Base-by-base conservation (phyloP, 2,797 vertebrate species). In the Rhinophrynus dorsalis region DNA sequence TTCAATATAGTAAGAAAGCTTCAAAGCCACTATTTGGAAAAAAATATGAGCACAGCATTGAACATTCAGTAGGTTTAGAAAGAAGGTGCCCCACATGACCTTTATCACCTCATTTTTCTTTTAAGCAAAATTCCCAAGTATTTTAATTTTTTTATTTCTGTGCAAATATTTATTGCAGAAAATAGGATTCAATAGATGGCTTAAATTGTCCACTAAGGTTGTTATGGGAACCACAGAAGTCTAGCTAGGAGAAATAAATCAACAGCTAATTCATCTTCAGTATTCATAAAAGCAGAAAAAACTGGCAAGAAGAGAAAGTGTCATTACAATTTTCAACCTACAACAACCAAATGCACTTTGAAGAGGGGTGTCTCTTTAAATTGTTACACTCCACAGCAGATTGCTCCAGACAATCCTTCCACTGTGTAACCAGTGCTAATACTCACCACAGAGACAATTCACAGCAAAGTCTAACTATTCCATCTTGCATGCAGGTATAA, bases 31-130 rank as follows among this genome's bases (percentile, higher is more conserved):
- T n/a, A n/a, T n/a, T n/a, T n/a, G n/a, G n/a, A n/a, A n/a, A n/a
- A n/a, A n/a, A n/a, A n/a, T n/a, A n/a, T n/a, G n/a, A n/a, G n/a
- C n/a, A n/a, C n/a, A n/a, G n/a, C n/a, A n/a, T n/a, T n/a, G n/a
- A n/a, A n/a, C n/a, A n/a, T n/a, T n/a, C n/a, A n/a, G n/a, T n/a
- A n/a, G n/a, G n/a, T n/a, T n/a, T n/a, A n/a, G n/a, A n/a, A n/a
- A n/a, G n/a, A n/a, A n/a, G n/a, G n/a, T n/a, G n/a, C n/a, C n/a
- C n/a, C n/a, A n/a, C n/a, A n/a, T n/a, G n/a, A n/a, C 67, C 63
- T 38, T 12, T 7, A 59, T 32, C 63, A 56, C 74, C 72, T 30
- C 71, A 68, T 20, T n/a, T 59, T 74, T 23, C n/a, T 18, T 57
- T 37, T 45, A 56, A 44, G 18, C 17, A 44, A 44, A 17, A 44